phyloP scores from a whole-genome alignment of 2,113 vertebrate species.

The Melanostigma gelatinosum region DNA sequence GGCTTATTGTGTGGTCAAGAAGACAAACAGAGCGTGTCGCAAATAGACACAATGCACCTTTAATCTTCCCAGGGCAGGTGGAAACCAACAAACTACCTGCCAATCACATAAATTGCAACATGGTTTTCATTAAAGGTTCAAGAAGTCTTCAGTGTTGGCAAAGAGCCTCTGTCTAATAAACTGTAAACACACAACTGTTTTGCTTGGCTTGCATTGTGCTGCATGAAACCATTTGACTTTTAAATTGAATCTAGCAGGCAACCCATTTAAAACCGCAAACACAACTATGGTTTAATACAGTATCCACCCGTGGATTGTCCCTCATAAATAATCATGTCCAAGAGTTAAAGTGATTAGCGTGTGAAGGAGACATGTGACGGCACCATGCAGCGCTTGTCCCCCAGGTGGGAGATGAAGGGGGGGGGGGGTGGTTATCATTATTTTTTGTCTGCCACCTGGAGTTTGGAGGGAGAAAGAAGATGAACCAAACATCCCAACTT shows the following conservation, averaged over 20 bases:
- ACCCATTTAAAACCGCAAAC: conserved; percentile 88
- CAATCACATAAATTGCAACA: conserved; percentile 67
- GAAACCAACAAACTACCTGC: conserved; percentile 51
- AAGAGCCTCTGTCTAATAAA: conserved; percentile 44
- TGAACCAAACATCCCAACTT: conserved; percentile 6
- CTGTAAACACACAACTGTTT: conserved; percentile 49
- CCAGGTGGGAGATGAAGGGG: conserved; percentile 81
- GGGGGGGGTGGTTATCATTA: conserved; percentile 11
- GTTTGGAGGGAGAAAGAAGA: not conserved
- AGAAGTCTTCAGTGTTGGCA: conserved; percentile 37
- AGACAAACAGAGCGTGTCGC: conserved; percentile 50
- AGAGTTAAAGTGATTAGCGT: conserved; percentile 88
- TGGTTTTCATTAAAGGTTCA: conserved; percentile 72
- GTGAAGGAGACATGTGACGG: conserved; percentile 82
- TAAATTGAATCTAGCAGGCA: conserved; percentile 92
- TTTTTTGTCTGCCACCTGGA: conserved; percentile 12
- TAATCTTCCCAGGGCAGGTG: conserved; percentile 47
- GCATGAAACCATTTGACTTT: conserved; percentile 87
- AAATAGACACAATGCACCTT: conserved; percentile 50
- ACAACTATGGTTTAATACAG: conserved; percentile 92
- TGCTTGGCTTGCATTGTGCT: conserved; percentile 2
- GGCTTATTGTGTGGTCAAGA: conserved; percentile 67
- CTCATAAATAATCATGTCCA: conserved; percentile 91
- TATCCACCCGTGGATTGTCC: conserved; percentile 91
- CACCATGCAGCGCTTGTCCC: conserved; percentile 74